phyloP scores from a whole-genome alignment of 2,113 vertebrate genomes.

The Podilymbus podiceps region DNA sequence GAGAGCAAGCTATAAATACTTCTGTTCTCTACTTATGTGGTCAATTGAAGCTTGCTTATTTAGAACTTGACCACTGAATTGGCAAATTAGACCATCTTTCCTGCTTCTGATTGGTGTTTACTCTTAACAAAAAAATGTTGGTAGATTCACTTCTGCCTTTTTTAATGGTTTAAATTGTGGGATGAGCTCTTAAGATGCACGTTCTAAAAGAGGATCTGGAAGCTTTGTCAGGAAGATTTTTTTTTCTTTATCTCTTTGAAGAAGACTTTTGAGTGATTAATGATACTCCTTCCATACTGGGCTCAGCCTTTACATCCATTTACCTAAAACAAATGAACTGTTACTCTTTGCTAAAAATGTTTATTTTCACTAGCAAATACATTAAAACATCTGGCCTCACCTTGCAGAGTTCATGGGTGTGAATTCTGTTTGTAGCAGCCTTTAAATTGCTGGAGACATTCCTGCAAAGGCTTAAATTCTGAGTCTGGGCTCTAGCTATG shows the following conservation, averaged over 20 bases:
- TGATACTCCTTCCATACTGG: neutral
- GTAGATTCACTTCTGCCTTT: no score
- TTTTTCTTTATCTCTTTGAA: neutral
- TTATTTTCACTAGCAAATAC: neutral
- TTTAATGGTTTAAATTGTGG: neutral
- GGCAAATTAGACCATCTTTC: neutral
- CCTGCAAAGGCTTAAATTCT: neutral
- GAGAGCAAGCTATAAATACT: slow-evolving; percentile 1
- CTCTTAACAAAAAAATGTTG: neutral
- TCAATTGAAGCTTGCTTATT: neutral
- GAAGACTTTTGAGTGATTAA: neutral
- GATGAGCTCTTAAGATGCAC: neutral
- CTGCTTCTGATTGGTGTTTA: neutral
- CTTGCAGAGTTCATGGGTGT: neutral
- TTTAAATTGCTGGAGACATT: neutral
- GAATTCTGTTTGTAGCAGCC: neutral
- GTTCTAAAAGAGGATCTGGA: neutral
- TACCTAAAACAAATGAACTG: neutral
- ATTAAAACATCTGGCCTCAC: neutral
- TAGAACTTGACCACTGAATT: neutral
- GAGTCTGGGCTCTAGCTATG: neutral
- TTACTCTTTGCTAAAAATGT: neutral
- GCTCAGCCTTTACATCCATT: neutral
- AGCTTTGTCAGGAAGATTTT: neutral
- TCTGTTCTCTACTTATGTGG: neutral